Percentiles rank a stretch among this genome's conserved stretches.
Conservation (phyloP, 2,113 vertebrate genomes). For the Semnornis frantzii region DNA sequence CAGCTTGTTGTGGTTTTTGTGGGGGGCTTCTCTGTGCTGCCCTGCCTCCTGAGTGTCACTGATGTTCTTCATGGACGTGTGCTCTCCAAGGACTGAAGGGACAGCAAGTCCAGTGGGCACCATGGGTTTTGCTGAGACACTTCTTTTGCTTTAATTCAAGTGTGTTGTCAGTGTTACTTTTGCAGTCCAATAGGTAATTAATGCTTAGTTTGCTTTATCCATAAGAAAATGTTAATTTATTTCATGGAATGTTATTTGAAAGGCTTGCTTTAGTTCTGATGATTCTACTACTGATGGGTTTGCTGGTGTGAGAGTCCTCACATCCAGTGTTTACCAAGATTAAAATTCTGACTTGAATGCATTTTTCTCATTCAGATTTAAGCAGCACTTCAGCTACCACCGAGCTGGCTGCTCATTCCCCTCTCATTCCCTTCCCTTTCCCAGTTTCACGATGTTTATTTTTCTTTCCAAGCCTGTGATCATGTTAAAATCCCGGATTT, state of each 20-base stretch:
- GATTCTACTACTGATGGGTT: not conserved
- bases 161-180: not conserved
- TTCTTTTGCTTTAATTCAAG: not conserved
- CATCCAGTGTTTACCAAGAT: not conserved
- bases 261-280: not conserved
- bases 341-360: not conserved
- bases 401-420: not conserved
- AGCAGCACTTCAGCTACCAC: not conserved
- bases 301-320: not conserved
- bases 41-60: not conserved
- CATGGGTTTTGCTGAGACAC: not conserved
- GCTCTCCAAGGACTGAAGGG: not conserved
- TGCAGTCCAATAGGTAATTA: not conserved
- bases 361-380: not conserved
- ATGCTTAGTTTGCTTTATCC: constrained; percentile 1
- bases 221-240: too few relatives aligned
- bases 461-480: constrained; percentile 48
- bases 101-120: not conserved
- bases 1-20: not conserved
- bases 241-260: not conserved
- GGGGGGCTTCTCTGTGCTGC: not conserved
- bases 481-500: constrained; percentile 31
- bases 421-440: not conserved
- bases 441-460: constrained; percentile 5
- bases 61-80: not conserved